A percentile compares a stretch with the other conserved stretches of the same genome.
These are phyloP conservation scores for Druon quercuslanigerum DNA, from an alignment of 1,140 invertebrate species.

Conservation along the genomic window DNA sequence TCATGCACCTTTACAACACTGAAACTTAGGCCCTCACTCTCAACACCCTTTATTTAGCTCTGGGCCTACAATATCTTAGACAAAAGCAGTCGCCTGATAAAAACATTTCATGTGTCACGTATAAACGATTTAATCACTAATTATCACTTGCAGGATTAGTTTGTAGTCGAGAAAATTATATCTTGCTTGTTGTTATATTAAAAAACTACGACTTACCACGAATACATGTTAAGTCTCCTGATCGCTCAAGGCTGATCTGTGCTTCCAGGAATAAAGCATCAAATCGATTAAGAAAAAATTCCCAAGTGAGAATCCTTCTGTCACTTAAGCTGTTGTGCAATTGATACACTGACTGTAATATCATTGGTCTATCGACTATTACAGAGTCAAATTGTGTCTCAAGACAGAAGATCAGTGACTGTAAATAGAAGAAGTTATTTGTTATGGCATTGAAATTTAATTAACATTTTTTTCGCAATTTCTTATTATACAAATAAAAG, in stretches of 20 bases:
- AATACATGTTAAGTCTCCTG: conserved; percentile 86
- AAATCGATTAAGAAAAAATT: conserved; percentile 98
- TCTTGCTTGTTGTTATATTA: neutral
- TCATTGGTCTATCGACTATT: conserved; percentile 96
- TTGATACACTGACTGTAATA: conserved; percentile 97
- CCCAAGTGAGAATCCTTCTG: conserved; percentile 94
- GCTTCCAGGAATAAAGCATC: conserved; percentile 97
- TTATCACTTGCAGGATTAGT: too few relatives aligned
- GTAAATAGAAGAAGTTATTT: conserved; percentile 58
- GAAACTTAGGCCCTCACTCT: too few relatives aligned
- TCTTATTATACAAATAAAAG: too few relatives aligned
- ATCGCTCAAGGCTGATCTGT: conserved; percentile 91
- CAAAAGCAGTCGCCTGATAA: too few relatives aligned
- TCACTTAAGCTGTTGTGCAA: conserved; percentile 95
- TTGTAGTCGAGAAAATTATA: neutral
- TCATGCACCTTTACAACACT: too few relatives aligned
- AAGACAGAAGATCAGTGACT: conserved; percentile 90
- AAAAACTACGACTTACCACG: conserved; percentile 79
- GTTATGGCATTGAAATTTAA: neutral
- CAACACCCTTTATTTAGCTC: too few relatives aligned
- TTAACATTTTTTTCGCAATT: too few relatives aligned
- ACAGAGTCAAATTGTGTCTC: conserved; percentile 96
- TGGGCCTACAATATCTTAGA: too few relatives aligned
- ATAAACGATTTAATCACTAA: too few relatives aligned
- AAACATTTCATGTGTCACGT: too few relatives aligned